A percentile compares a stretch with the other conserved stretches of the same genome.
Conservation (phyloP, 2,797 vertebrate species). For the Botia almorhae region DNA sequence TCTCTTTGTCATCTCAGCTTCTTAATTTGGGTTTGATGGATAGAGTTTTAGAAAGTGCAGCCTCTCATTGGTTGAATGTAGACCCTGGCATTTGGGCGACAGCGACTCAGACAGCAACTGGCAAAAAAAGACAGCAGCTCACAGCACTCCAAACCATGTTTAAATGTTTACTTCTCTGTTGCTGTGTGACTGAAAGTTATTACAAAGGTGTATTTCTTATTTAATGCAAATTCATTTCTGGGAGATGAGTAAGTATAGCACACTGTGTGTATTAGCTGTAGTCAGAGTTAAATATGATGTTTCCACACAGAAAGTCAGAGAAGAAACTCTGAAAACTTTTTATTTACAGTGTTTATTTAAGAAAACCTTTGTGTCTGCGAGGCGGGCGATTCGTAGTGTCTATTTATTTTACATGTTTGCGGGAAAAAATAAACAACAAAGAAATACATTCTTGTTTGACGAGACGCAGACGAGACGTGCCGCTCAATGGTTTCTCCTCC, state of each 20-base stretch:
- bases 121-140: conserved; percentile 46
- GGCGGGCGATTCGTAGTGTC: conserved; percentile 7
- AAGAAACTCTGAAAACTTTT: conserved; percentile 1
- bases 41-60: conserved; percentile 23
- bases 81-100: conserved; percentile 42
- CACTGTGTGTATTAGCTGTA: background rate
- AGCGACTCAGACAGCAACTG: background rate
- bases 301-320: conserved; percentile 4
- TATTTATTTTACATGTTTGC: conserved; percentile 47
- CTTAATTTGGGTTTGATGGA: conserved; percentile 27
- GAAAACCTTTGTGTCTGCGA: conserved; percentile 21
- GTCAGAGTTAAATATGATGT: background rate
- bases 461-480: conserved; percentile 17
- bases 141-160: conserved; percentile 33
- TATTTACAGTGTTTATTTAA: conserved; percentile 34
- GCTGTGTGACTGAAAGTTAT: conserved; percentile 45
- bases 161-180: conserved; percentile 49
- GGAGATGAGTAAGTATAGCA: conserved; percentile 7
- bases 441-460: conserved; percentile 21
- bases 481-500: conserved; percentile 5
- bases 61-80: conserved; percentile 27
- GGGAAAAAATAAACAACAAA: conserved; percentile 15
- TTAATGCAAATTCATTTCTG: conserved; percentile 24
- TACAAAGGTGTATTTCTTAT: conserved; percentile 40
- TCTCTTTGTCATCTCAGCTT: conserved; percentile 45